Base-by-base conservation (phyloP, 2,113 vertebrate genomes). In the Perccottus glenii region DNA sequence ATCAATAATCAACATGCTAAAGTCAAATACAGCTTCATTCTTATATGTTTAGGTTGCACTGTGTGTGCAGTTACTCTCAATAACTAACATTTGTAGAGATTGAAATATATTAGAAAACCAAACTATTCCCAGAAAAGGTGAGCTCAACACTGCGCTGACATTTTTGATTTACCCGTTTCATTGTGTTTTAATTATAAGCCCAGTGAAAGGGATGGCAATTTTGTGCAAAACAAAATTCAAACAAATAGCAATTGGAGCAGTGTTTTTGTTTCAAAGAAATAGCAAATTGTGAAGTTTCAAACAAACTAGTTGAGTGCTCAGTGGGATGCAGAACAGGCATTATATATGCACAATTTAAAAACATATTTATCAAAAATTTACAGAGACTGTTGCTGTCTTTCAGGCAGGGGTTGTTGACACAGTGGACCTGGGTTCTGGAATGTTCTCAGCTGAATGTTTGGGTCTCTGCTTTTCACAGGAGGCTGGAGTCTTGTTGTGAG, bases 381-480 rank as follows among this genome's bases (percentile, higher is more conserved):
- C 47, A 62, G 49, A 61, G 59, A 70, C 49, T 33, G 62, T 10
- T 74, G 70, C 50, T 56, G 78, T 65, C 43, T 70, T 60, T 71
- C 78, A 75, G 58, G 58, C 75, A 38, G 82, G 78, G 78, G 64
- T 60, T 84, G 68, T 87, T 87, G 85, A 85, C 60, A 64, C 50
- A 76, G 44, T 79, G 56, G 81, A 78, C 65, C 82, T 65, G 64
- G 48, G 75, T 75, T 84, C 68, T 84, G 92, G 94, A 97, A 97
- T 97, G 94, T 70, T 73, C 91, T 89, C 43, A 81, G 84, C 92
- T 91, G 90, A 92, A 89, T 93, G 94, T 94, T 95, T 94, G 92
- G 91, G 92, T 93, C 94, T 93, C 81, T 87, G 91, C 92, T 93
- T 80, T 93, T 90, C 84, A 90, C 89, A 82, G 83, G 80, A 78